Base-by-base conservation (phyloP, 2,797 vertebrate species). In the Sylvia borin region DNA sequence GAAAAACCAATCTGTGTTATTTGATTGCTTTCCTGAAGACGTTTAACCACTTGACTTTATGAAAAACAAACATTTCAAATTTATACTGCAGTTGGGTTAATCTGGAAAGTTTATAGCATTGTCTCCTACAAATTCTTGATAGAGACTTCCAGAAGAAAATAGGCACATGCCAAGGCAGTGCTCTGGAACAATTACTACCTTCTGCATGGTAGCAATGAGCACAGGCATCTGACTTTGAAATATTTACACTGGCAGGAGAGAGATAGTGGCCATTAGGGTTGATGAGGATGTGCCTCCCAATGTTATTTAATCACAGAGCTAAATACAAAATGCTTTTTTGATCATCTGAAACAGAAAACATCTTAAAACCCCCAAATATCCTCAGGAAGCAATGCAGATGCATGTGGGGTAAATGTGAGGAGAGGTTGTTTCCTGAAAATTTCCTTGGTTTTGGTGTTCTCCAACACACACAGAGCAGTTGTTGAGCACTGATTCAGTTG, bases 401-500 rank as follows among this genome's bases (percentile, higher is more conserved):
- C 3, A 13, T 11, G 43, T 1, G 5, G 36, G 34, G 25, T 71
- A 67, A 65, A 45, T 78, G 34, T 62, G 71, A 88, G 86, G n/a
- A 70, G 71, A 73, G 22, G 24, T 32, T 71, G 32, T 76, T 92
- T 70, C 53, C 47, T 70, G 60, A 55, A 43, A 66, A 53, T n/a
- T 26, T 40, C 60, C 29, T 77, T 82, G 64, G 13, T 73, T 90
- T 82, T 82, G 38, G 78, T 76, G 27, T 67, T 95, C 64, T 90
- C 40, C 38, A 54, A 16, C 57, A 45, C 60, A 22, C 26, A 36
- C 48, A 40, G 60, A 94, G 64, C 83, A 87, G 93, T 85, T 91
- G 85, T 27, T 64, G 77, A 92, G 74, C 84, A 55, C 48, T 86
- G 77, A 76, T 88, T 84, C 82, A 13, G 55, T 89, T 88, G 85